Conservation (phyloP, 2,797 vertebrate genomes). For the Takifugu rubripes region DNA sequence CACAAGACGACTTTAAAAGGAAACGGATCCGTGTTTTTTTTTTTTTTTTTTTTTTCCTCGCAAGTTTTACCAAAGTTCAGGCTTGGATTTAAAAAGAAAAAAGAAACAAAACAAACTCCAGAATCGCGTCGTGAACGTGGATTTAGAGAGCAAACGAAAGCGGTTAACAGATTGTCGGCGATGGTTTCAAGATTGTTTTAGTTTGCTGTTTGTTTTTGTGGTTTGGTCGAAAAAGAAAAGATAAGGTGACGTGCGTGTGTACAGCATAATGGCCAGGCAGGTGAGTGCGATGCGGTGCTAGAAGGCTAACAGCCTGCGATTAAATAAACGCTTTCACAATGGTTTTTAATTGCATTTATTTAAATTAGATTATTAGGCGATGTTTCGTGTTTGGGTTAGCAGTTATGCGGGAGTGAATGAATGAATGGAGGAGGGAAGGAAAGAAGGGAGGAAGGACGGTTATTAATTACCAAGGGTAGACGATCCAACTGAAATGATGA, state of each 20-base stretch:
- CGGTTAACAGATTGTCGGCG: slow-evolving; percentile 9
- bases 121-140: slow-evolving; percentile 71
- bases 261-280: slow-evolving; percentile 15
- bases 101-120: neutral
- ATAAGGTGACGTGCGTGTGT: neutral
- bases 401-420: slow-evolving; percentile 46
- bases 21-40: slow-evolving; percentile 59
- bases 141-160: slow-evolving; percentile 58
- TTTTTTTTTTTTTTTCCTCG: slow-evolving; percentile 1
- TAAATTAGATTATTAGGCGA: slow-evolving; percentile 17
- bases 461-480: slow-evolving; percentile 35
- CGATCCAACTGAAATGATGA: neutral
- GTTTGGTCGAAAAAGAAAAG: neutral
- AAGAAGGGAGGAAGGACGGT: slow-evolving; percentile 20
- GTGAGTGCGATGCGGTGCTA: slow-evolving; percentile 12
- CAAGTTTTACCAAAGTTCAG: slow-evolving; percentile 65
- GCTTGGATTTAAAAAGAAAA: slow-evolving; percentile 42
- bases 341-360: slow-evolving; percentile 2
- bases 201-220: slow-evolving; percentile 6
- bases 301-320: neutral
- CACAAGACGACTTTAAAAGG: slow-evolving; percentile 61
- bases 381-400: slow-evolving; percentile 33
- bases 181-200: slow-evolving; percentile 23
- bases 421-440: slow-evolving; percentile 15
- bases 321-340: neutral